A percentile compares a stretch with the other conserved stretches of the same genome.
phyloP scores from a whole-genome alignment of 1,140 invertebrate genomes.

The Lethrus apterus region DNA sequence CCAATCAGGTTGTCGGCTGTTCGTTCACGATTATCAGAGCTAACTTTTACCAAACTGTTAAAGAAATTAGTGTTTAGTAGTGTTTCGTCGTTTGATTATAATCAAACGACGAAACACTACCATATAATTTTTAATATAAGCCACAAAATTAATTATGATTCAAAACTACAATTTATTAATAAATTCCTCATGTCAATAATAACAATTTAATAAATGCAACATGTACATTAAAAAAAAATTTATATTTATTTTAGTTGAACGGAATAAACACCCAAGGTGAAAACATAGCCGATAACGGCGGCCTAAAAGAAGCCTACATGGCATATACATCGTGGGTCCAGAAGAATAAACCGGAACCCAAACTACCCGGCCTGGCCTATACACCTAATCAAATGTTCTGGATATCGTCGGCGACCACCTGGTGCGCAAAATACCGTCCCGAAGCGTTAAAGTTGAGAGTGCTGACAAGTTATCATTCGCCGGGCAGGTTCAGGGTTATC shows the following conservation, averaged over 20 bases:
- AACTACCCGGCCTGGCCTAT: constrained; percentile 46
- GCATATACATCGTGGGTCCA: constrained; percentile 52
- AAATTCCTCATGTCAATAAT: not conserved
- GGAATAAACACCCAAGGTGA: constrained; percentile 51
- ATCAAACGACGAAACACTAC: not conserved
- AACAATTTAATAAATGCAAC: no score
- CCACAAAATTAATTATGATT: not conserved
- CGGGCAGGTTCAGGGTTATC: constrained; percentile 69
- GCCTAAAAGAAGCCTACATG: constrained; percentile 50
- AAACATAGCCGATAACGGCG: constrained; percentile 63
- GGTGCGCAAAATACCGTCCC: constrained; percentile 48
- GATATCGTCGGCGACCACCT: constrained; percentile 49
- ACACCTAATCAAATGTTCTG: constrained; percentile 53
- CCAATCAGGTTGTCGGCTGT: no score
- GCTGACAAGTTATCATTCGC: constrained; percentile 42
- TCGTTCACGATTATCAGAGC: no score
- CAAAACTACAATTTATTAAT: not conserved
- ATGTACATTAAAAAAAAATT: not conserved
- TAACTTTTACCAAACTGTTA: no score
- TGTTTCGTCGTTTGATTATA: no score
- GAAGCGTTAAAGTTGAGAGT: constrained; percentile 41
- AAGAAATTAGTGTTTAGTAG: no score
- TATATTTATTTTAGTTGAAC: constrained; percentile 38
- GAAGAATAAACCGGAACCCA: constrained; percentile 35
- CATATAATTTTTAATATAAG: not conserved